Evolutionary conservation across 2,113 vertebrate genomes (phyloP).

Genomic region (Parotia lawesii): DNA sequence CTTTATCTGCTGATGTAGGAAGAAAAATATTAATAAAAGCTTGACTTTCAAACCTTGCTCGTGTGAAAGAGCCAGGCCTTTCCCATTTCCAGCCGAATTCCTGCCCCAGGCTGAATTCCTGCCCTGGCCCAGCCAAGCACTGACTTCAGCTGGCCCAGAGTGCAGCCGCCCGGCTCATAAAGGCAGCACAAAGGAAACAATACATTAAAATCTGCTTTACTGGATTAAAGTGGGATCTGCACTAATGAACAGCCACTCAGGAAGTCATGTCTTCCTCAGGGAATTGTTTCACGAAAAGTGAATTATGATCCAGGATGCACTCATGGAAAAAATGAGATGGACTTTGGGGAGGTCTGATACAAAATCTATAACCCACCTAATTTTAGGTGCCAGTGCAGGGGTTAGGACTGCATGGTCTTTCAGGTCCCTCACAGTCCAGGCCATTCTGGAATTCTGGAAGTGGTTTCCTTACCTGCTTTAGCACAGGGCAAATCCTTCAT

Average conservation of each 20-base stretch:
- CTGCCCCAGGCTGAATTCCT: background rate
- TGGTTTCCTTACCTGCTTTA: background rate
- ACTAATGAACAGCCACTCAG: background rate
- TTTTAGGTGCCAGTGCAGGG: background rate
- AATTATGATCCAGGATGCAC: background rate
- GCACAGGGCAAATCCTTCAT: background rate
- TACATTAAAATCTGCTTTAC: background rate
- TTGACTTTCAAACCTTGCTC: background rate
- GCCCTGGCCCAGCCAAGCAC: rapidly evolving
- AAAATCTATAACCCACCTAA: rapidly evolving
- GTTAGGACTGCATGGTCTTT: rapidly evolving
- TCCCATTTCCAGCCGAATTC: background rate
- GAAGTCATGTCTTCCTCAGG: background rate
- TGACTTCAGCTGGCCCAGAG: background rate
- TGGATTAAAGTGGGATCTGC: background rate
- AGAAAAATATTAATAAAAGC: background rate
- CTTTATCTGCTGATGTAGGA: slow-evolving; percentile 21
- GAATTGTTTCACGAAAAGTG: background rate
- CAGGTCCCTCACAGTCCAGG: background rate
- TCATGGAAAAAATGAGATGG: background rate
- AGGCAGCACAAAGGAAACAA: background rate
- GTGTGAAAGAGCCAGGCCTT: background rate
- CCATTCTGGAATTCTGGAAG: background rate
- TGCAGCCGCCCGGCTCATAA: background rate
- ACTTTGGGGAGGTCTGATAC: background rate